A percentile compares a stretch with the other conserved stretches of the same genome.
These are phyloP conservation scores for Zaprionus ghesquierei DNA, from an alignment of 1,140 invertebrate species.

Conservation along the genomic window DNA sequence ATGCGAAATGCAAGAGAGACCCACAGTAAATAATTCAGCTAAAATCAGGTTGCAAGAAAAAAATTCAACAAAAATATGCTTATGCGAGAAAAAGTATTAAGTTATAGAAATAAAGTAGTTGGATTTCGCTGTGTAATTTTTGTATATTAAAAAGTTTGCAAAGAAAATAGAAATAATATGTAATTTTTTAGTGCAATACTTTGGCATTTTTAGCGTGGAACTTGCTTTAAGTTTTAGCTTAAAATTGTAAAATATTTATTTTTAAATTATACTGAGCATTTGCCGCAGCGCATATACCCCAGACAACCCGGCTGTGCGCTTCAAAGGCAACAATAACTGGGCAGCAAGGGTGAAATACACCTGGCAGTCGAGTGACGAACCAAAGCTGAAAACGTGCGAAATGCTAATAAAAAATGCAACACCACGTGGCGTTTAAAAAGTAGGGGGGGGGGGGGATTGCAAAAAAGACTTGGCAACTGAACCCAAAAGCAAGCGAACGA, in stretches of 20 bases:
- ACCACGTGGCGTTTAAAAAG: conserved; percentile 40
- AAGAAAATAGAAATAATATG: neutral
- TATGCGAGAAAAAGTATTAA: neutral
- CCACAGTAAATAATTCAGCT: neutral
- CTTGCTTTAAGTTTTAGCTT: too few species aligned
- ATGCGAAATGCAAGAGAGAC: neutral
- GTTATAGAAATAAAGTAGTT: neutral
- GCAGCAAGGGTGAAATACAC: neutral
- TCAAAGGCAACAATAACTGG: conserved; percentile 16
- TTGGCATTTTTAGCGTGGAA: neutral
- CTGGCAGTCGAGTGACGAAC: conserved; percentile 3
- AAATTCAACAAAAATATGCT: neutral
- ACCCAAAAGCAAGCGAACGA: conserved; percentile 5
- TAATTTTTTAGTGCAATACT: neutral
- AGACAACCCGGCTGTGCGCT: neutral
- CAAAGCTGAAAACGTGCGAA: conserved; percentile 58
- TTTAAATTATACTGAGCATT: too few species aligned
- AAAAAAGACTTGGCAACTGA: neutral
- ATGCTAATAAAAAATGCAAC: conserved; percentile 70
- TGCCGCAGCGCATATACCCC: neutral
- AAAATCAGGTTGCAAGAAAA: neutral
- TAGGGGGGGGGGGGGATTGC: neutral
- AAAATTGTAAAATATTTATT: too few species aligned
- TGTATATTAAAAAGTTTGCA: neutral
- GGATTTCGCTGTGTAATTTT: neutral